Base-by-base conservation (phyloP, 2,797 vertebrate genomes). In the Sebastiscus tertius region DNA sequence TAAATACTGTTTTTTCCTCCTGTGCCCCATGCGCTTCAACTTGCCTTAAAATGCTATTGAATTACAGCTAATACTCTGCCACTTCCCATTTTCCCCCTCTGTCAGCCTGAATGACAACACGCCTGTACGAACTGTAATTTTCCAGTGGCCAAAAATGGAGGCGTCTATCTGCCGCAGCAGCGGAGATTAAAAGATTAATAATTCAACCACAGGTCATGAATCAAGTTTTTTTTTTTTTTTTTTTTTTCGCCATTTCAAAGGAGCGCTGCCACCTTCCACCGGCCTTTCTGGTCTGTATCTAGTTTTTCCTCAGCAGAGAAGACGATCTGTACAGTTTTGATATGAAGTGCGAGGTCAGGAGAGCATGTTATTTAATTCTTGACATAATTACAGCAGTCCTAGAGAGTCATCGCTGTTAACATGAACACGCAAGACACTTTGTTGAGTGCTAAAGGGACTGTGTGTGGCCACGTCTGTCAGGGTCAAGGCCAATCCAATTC, bases 101-200 rank as follows among this genome's bases (percentile, higher is more conserved):
- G 94, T 96, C 94, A 77, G 86, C 82, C 84, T 80, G 79, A 95
- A 95, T 93, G 93, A 94, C 92, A 93, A 91, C 84, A 18, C 13
- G 24, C 66, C 80, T 11, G 71, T 24, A 33, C 66, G 81, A 95
- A 95, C 93, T 95, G 93, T 96, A 96, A 97, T 97, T 96, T 97
- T 95, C 94, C 94, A 93, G 87, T 87, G 90, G 94, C 93, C 93
- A 95, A 96, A 96, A 96, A 95, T 95, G 95, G 93, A 94, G 89
- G 78, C 90, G 83, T 95, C 94, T 95, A 92, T 96, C 96, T 95
- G 95, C 96, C 90, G 94, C 78, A 8, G 88, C 49, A 52, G 94
- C 94, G 95, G 96, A 97, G 97, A 98, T 98, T 97, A 98, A 96
- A 94, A 84, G 92, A 96, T 98, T 97, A 98, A 99, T 98, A 97